Evolutionary conservation across 2,113 vertebrate species (phyloP).

Genomic region (Serinus canaria): DNA sequence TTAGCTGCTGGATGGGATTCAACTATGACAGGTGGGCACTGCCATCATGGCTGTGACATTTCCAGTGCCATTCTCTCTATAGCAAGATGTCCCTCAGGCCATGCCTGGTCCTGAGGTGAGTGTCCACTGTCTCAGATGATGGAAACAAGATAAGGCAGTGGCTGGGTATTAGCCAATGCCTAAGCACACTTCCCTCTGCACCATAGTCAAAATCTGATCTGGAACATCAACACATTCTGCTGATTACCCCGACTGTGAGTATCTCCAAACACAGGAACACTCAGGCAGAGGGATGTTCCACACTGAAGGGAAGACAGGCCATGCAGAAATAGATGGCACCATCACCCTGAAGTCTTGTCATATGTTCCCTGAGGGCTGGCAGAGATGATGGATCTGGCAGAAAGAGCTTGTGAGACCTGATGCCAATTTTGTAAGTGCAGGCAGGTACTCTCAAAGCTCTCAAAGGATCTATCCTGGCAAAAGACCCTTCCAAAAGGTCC

Average conservation of each 20-base stretch:
- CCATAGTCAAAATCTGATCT: neutral
- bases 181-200: neutral
- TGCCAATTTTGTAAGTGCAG: neutral
- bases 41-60: neutral
- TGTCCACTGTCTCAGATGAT: neutral
- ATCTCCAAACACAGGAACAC: neutral
- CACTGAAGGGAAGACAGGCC: neutral
- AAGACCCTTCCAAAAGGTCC: neutral
- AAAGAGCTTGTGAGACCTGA: neutral
- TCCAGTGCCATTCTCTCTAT: neutral
- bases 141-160: neutral
- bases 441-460: neutral
- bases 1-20: neutral
- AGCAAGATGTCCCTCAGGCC: neutral
- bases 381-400: neutral
- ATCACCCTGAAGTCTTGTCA: neutral
- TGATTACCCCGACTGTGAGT: neutral
- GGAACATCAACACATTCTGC: neutral
- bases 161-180: neutral
- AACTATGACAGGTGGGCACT: neutral
- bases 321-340: neutral
- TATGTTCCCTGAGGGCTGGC: neutral
- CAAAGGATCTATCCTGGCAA: neutral
- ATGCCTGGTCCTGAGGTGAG: neutral
- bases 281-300: neutral